Evolutionary conservation across 2,113 vertebrate species (phyloP).

Genomic region (Ginglymostoma cirratum): DNA sequence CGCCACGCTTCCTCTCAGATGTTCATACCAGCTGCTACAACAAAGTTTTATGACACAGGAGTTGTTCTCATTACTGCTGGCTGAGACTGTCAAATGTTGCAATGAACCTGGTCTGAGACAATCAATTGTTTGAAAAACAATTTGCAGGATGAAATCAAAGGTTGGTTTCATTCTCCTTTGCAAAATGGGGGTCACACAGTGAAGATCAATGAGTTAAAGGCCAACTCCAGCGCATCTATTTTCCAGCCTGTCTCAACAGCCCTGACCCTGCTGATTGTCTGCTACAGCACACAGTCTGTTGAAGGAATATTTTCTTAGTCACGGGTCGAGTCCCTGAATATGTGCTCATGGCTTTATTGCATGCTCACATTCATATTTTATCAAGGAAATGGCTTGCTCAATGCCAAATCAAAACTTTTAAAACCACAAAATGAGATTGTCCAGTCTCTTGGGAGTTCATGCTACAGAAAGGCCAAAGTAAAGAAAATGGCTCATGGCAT

Average conservation of each 20-base stretch:
- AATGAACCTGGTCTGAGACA: conserved; percentile 9
- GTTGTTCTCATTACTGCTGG: neutral
- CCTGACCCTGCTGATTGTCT: neutral
- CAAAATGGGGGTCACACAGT: conserved; percentile 19
- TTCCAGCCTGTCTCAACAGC: neutral
- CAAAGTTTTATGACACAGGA: neutral
- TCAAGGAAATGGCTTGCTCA: neutral
- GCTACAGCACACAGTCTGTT: neutral
- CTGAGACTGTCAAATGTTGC: neutral
- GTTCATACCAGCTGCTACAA: neutral
- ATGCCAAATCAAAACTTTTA: neutral
- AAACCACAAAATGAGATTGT: neutral
- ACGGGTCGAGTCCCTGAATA: neutral
- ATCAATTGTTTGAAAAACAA: conserved; percentile 23
- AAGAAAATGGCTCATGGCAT: too few species aligned
- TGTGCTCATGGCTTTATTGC: neutral
- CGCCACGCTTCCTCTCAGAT: neutral
- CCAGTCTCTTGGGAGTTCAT: too few species aligned
- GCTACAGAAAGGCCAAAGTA: too few species aligned
- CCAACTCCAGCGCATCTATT: neutral
- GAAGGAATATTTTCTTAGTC: neutral
- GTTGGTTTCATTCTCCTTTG: conserved; percentile 24
- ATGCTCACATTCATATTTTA: neutral
- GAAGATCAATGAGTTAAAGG: conserved; percentile 25
- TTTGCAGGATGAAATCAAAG: conserved; percentile 3